Percentiles rank a stretch among this genome's conserved stretches.
Evolutionary conservation across 2,797 vertebrate genomes (phyloP).

Genomic region (Aeoliscus strigatus): DNA sequence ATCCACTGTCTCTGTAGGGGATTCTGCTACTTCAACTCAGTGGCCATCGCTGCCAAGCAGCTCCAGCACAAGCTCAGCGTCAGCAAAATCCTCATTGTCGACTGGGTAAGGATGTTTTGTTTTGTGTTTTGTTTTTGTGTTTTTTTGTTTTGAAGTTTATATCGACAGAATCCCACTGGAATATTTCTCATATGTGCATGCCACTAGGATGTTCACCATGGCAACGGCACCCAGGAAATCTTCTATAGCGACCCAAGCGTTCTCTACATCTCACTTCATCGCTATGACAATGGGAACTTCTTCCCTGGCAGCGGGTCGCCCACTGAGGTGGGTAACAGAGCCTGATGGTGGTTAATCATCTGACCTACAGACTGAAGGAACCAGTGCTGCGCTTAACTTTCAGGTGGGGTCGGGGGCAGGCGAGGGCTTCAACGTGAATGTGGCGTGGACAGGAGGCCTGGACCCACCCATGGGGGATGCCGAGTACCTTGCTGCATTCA

Average conservation of each 20-base stretch:
- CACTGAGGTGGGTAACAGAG: conserved; percentile 77
- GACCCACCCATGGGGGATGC: conserved; percentile 88
- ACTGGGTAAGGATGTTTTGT: conserved; percentile 86
- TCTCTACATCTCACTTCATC: conserved; percentile 91
- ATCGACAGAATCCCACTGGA: too few relatives aligned
- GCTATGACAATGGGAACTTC: conserved; percentile 82
- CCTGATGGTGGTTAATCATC: too few relatives aligned
- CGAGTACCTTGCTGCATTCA: conserved; percentile 92
- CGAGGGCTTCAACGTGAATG: conserved; percentile 87
- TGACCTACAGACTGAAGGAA: too few relatives aligned
- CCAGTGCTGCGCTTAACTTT: too few relatives aligned
- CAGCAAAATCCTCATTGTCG: conserved; percentile 89
- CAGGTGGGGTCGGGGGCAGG: conserved; percentile 75
- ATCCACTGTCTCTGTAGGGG: conserved; percentile 78
- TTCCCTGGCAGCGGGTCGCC: conserved; percentile 86
- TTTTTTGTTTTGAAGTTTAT: too few relatives aligned
- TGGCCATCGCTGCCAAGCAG: conserved; percentile 89
- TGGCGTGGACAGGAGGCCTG: conserved; percentile 86
- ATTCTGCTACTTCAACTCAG: conserved; percentile 90
- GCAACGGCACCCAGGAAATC: conserved; percentile 86
- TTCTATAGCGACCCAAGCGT: conserved; percentile 88
- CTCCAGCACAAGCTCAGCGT: conserved; percentile 83
- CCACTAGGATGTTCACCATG: conserved; percentile 95
- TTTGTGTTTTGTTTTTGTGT: neutral
- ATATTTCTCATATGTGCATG: too few relatives aligned